Base-by-base conservation (phyloP, 2,888 invertebrate genomes). In the Cephus nigrinus region DNA sequence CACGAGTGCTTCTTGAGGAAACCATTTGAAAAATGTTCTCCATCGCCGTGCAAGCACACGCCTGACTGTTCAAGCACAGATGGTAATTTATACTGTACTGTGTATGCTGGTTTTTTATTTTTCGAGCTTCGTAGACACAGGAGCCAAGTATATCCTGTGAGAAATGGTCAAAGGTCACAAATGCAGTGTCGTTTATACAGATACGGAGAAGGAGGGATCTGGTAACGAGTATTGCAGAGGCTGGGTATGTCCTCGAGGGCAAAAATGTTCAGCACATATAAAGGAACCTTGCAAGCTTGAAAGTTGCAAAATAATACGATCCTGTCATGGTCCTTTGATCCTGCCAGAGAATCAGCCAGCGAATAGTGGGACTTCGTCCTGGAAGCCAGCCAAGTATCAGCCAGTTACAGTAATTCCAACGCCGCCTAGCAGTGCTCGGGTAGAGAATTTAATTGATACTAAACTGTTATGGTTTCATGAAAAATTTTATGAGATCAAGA, bases 1-100 rank as follows among this genome's bases (percentile, higher is more conserved):
- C 81, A 86, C 71, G 87, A 90, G 34, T 90, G 90, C 75, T 90
- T 90, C 31, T 76, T 90, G 9, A 82, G 90, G 40, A 85, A 79
- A 80, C 85, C 88, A 1, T 76, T 76, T 3, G 73, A 78, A 0
- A 78, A 82, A 68, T 90, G 90, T 74, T 30, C n/a, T 1, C 35
- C 71, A 11, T 69, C 82, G 11, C 73, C 78, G 12, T 89, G 90
- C 69, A 83, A 80, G 30, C 86, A 88, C 68, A 81, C 81, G 1
- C 85, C 89, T 11, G 89, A 89, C 75, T 90, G 90, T 69, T 77
- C 81, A 4, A 74, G 80, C 1, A 83, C 76, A 15, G 78, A 35
- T 69, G 86, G 87, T 88, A 79, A 71, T 71, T 31, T 71, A 71
- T 32, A 31, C n/a, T 32, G 71, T 15, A 69, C 1, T 33, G 12